phyloP scores from a whole-genome alignment of 2,797 vertebrate species.

The Xerus rutilus region DNA sequence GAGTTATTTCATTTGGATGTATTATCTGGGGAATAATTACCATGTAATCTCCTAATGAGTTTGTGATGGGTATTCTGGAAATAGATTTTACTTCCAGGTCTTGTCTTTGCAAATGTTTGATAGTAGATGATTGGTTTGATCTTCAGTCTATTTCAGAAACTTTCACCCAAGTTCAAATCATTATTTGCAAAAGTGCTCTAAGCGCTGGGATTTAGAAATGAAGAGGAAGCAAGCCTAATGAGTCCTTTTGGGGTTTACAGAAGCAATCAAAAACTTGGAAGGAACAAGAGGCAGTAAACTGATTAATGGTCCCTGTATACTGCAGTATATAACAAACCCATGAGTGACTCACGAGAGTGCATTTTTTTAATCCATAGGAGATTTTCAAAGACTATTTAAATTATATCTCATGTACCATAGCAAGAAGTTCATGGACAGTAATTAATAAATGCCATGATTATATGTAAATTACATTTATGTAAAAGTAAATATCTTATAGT shows the following conservation, averaged over 20 bases:
- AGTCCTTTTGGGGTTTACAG: constrained; percentile 83
- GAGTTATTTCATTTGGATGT: neutral
- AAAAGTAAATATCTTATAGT: constrained; percentile 42
- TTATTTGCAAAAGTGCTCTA: constrained; percentile 78
- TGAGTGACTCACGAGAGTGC: constrained; percentile 39
- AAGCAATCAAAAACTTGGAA: constrained; percentile 84
- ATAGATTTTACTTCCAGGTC: constrained; percentile 62
- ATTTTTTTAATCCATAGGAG: constrained; percentile 66
- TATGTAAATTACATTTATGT: constrained; percentile 56
- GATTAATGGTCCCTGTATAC: constrained; percentile 66
- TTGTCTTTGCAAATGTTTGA: constrained; percentile 64
- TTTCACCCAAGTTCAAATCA: constrained; percentile 79
- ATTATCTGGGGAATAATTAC: constrained; percentile 46
- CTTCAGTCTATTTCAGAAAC: constrained; percentile 65
- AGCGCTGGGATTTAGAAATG: constrained; percentile 64
- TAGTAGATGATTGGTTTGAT: constrained; percentile 68
- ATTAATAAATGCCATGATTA: constrained; percentile 66
- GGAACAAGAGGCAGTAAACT: constrained; percentile 77
- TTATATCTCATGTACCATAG: constrained; percentile 38
- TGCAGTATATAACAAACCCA: neutral
- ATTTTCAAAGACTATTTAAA: constrained; percentile 36
- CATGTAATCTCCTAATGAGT: constrained; percentile 62
- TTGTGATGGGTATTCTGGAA: constrained; percentile 45
- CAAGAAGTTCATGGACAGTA: constrained; percentile 63
- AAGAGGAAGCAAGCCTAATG: constrained; percentile 82